Base-by-base conservation (phyloP, 2,888 invertebrate genomes). In the Epinotia ramella region DNA sequence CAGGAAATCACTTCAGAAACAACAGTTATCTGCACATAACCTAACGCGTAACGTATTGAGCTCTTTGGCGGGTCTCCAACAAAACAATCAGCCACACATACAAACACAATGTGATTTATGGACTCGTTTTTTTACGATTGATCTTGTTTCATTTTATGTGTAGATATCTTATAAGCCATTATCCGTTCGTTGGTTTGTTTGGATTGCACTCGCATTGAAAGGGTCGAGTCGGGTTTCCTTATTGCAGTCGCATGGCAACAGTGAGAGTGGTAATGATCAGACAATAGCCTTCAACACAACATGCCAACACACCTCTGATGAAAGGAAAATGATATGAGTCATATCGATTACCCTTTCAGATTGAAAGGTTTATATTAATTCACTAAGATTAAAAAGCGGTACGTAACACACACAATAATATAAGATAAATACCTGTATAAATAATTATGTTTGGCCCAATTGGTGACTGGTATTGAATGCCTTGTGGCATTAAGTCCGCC, bases 21-120 rank as follows among this genome's bases (percentile, higher is more conserved):
- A 44, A 70, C 64, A 60, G 44, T 70, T 65, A 70, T 75, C 70
- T 80, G 77, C 76, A 80, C 79, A 79, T 78, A 78, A 79, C 79
- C 83, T 82, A 81, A 77, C 70, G 57, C 79, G 82, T 82, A 85
- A 80, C 81, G 83, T 82, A 80, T 77, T 78, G 79, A 81, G 87
- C 86, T 86, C 87, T 88, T 91, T 93, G 93, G 93, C 91, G 49
- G 76, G 73, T 68, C 79, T 86, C 93, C 93, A 93, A 88, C 82
- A 89, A 91, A 91, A 89, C 92, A 90, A 91, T 93, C 91, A 89
- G 85, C 80, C 88, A 86, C 84, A 83, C 83, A 87, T 80, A 87
- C 84, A 90, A 89, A 91, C 87, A 88, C 84, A 83, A 75, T 83
- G 80, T 81, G 87, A 89, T 91, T 89, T 91, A 92, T 90, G 84